Percentiles rank a stretch among this genome's conserved stretches.
These are phyloP conservation scores for Phlogophora meticulosa DNA, from an alignment of 2,888 invertebrate genomes.

Conservation along the genomic window DNA sequence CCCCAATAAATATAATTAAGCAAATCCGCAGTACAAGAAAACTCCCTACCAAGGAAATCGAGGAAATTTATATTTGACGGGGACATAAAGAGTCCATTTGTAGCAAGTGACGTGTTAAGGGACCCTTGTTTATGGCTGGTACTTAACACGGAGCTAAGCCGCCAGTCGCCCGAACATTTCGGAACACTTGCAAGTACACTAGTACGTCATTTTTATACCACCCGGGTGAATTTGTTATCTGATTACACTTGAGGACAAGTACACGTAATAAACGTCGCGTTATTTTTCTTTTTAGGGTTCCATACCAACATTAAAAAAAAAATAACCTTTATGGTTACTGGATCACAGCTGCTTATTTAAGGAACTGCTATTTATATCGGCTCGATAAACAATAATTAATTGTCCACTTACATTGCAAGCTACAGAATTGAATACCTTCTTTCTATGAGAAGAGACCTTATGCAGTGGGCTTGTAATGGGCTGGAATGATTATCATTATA, in stretches of 20 bases:
- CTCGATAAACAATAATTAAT: too few relatives aligned
- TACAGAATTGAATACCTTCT: too few relatives aligned
- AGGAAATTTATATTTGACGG: slow-evolving; percentile 77
- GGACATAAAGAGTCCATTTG: slow-evolving; percentile 83
- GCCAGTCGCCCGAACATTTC: slow-evolving; percentile 62
- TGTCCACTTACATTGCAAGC: too few relatives aligned
- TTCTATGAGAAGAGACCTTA: too few relatives aligned
- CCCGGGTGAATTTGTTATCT: slow-evolving; percentile 81
- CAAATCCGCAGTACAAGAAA: slow-evolving; percentile 47
- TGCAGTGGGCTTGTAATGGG: too few relatives aligned
- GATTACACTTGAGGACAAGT: slow-evolving; percentile 73
- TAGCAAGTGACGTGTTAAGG: slow-evolving; percentile 80
- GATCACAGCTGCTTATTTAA: too few relatives aligned
- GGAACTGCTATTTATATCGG: too few relatives aligned
- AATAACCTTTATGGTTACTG: too few relatives aligned
- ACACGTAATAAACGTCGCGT: slow-evolving; percentile 74
- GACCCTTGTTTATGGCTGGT: slow-evolving; percentile 82
- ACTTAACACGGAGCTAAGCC: slow-evolving; percentile 82
- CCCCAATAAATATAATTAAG: slow-evolving; percentile 48
- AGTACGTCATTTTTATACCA: slow-evolving; percentile 76
- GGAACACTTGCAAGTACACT: slow-evolving; percentile 60
- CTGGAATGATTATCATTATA: too few relatives aligned
- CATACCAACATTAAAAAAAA: too few relatives aligned
- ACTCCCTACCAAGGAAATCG: slow-evolving; percentile 62
- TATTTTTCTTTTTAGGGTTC: slow-evolving; percentile 63